Conservation (phyloP, 2,113 vertebrate genomes). For the Mus musculus region GRCm39 chr9:44023501-44024000, state of each 20-base stretch:
- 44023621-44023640: conserved; percentile 93
- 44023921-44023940: conserved; percentile 89
- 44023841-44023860: conserved; percentile 89
- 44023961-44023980: conserved; percentile 90
- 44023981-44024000: conserved; percentile 84
- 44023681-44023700: conserved; percentile 89
- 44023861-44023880: conserved; percentile 86
- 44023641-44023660: conserved; percentile 92
- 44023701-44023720: conserved; percentile 88
- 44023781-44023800: conserved; percentile 93
- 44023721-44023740: conserved; percentile 89
- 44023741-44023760: conserved; percentile 86
- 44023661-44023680: conserved; percentile 92
- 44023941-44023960: conserved; percentile 93
- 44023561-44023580: conserved; percentile 92
- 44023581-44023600: conserved; percentile 88
- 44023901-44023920: conserved; percentile 91
- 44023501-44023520: conserved; percentile 89
- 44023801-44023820: conserved; percentile 94
- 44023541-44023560: conserved; percentile 88
- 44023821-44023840: conserved; percentile 90
- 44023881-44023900: conserved; percentile 86
- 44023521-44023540: conserved; percentile 84
- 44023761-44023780: conserved; percentile 92
- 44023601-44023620: conserved; percentile 89